Conservation (phyloP, 1,140 invertebrate genomes). For the Leptestheria dahalacensis region DNA sequence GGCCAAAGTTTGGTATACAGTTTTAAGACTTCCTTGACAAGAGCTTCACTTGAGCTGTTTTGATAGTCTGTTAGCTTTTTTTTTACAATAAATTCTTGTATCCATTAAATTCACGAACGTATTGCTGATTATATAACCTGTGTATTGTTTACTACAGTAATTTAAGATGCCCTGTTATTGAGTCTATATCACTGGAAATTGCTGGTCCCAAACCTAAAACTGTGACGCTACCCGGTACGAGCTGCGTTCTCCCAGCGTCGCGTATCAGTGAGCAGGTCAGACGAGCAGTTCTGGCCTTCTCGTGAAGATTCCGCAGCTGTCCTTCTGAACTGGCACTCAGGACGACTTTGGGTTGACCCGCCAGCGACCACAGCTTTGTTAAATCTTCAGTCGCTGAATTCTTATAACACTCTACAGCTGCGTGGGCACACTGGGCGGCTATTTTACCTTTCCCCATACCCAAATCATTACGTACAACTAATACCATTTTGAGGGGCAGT, state of each 20-base stretch:
- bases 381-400: not conserved
- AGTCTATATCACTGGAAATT: not conserved
- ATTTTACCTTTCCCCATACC: slow-evolving; percentile 37
- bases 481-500: slow-evolving; percentile 34
- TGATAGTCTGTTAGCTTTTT: too few relatives aligned
- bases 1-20: too few relatives aligned
- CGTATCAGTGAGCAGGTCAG: slow-evolving; percentile 3
- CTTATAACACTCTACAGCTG: slow-evolving; percentile 24
- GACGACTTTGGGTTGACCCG: slow-evolving; percentile 10
- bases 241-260: slow-evolving; percentile 14
- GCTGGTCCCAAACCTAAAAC: slow-evolving; percentile 11
- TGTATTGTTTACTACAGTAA: not conserved
- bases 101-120: too few relatives aligned
- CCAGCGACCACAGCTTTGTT: slow-evolving; percentile 1
- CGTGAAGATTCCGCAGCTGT: not conserved
- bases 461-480: slow-evolving; percentile 34
- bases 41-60: too few relatives aligned
- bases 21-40: too few relatives aligned
- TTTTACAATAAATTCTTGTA: too few relatives aligned
- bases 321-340: slow-evolving; percentile 6
- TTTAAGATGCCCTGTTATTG: slow-evolving; percentile 9
- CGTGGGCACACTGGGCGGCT: slow-evolving; percentile 38
- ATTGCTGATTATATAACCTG: too few relatives aligned
- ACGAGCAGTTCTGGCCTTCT: not conserved
- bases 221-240: slow-evolving; percentile 4